These are phyloP conservation scores for Mesoclemmys tuberculata DNA, from an alignment of 2,113 vertebrate genomes.

Conservation along the genomic window DNA sequence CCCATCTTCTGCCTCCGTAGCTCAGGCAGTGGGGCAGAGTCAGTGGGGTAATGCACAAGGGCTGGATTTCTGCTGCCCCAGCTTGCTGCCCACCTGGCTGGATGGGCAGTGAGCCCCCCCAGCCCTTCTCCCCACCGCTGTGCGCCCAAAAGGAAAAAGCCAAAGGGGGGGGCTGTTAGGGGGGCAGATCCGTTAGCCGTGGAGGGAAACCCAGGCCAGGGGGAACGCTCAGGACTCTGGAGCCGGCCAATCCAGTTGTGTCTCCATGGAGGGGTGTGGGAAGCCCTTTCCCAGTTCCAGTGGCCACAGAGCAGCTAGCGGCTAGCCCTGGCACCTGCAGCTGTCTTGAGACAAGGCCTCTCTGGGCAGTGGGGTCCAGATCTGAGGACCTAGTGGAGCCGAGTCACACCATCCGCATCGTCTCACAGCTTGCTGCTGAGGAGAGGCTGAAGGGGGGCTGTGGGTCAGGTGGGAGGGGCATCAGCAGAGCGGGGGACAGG, in stretches of 20 bases:
- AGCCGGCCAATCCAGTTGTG: background rate
- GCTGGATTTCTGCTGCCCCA: too few species aligned
- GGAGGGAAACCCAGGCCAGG: background rate
- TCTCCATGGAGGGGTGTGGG: background rate
- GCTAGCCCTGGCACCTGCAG: background rate
- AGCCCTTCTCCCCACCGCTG: accelerated
- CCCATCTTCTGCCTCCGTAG: too few species aligned
- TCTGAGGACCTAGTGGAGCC: background rate
- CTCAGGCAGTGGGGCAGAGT: too few species aligned
- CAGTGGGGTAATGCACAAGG: too few species aligned
- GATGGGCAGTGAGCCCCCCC: accelerated
- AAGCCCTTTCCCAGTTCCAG: background rate
- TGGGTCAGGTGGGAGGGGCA: background rate
- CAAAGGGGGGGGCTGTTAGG: too few species aligned
- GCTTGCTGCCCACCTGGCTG: accelerated
- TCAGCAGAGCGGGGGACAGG: background rate
- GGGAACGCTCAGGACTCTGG: background rate
- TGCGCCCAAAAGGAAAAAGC: too few species aligned
- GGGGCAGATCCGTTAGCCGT: too few species aligned
- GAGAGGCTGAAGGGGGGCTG: accelerated
- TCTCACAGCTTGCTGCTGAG: background rate
- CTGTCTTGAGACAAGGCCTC: background rate
- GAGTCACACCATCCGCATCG: background rate
- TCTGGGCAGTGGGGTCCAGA: background rate
- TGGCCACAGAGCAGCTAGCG: background rate